These are phyloP conservation scores for Trachurus trachurus DNA, from an alignment of 2,797 vertebrate genomes.

Conservation along the genomic window DNA sequence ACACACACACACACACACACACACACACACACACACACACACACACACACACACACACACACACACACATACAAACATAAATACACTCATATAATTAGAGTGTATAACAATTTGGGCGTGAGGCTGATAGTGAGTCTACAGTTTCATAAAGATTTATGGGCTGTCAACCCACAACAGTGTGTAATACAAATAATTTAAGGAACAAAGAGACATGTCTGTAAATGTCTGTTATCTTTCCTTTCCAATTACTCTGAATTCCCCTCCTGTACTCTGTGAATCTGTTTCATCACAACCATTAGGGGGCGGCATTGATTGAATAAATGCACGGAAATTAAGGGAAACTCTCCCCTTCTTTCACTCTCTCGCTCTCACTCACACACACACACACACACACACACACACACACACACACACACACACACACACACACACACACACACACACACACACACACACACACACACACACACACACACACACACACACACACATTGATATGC, in stretches of 20 bases:
- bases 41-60: not conserved
- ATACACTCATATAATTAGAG: constrained; percentile 57
- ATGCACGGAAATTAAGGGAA: constrained; percentile 58
- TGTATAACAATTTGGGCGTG: constrained; percentile 40
- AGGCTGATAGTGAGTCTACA: constrained; percentile 44
- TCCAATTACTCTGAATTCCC: constrained; percentile 55
- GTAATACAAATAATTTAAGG: constrained; percentile 59
- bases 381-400: constrained; percentile 56
- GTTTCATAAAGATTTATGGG: constrained; percentile 61
- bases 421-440: constrained; percentile 52
- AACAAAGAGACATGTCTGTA: constrained; percentile 59
- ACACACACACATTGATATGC: constrained; percentile 51
- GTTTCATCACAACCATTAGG: constrained; percentile 74
- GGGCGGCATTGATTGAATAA: constrained; percentile 83
- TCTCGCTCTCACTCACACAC: not conserved
- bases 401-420: constrained; percentile 60
- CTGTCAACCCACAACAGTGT: constrained; percentile 60
- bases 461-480: constrained; percentile 56
- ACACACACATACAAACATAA: constrained; percentile 26
- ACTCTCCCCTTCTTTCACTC: constrained; percentile 17
- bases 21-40: constrained; percentile 8
- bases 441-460: constrained; percentile 60
- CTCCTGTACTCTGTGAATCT: constrained; percentile 37
- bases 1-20: constrained; percentile 38
- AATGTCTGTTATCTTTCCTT: constrained; percentile 67